Evolutionary conservation across 2,888 invertebrate genomes (phyloP), one percentile per base, ranked within the genome.

Genomic region (Iphiclides podalirius): DNA sequence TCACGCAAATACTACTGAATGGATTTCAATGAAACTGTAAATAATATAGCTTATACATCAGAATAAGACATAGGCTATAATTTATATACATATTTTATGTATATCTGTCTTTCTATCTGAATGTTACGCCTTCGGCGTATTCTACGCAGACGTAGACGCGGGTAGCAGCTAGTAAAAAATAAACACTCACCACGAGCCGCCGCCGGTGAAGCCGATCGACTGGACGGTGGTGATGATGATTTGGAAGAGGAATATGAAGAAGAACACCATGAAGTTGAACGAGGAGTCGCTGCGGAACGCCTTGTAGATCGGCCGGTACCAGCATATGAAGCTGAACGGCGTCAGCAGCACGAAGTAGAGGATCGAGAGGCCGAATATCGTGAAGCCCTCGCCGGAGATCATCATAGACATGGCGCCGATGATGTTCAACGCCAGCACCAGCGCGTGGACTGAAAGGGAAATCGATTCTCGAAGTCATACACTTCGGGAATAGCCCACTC

Each of bases 201-300:
- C 92, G 48, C 91, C 91, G 23, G 91, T 92, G 68, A 98, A 92
- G 53, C 98, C 98, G 65, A 99, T 91, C 14, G 96, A 92, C 86
- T 98, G 96, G 43, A 98, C 92, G 48, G 96, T 83, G 17, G 96
- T 95, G 47, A 98, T 93, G 51, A 98, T 90, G 72, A 95, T 94
- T 93, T 98, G 98, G 84, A 98, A 95, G 90, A 98, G 95, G 89
- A 98, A 98, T 67, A 99, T 95, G 79, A 99, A 98, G 92, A 99
- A 99, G 90, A 98, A 99, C 46, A 98, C 96, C 96, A 99, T 99
- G 79, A 99, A 99, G 87, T 98, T 99, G 91, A 99, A 98, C 1
- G 99, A 99, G 64, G 98, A 98, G 89, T 99, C 99, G 74, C 95
- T 97, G 73, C 98, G 94, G 91, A 99, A 99, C 57, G 99, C 99